These are phyloP conservation scores for Cheumatopsyche charites DNA, from an alignment of 1,140 invertebrate species.

Conservation along the genomic window DNA sequence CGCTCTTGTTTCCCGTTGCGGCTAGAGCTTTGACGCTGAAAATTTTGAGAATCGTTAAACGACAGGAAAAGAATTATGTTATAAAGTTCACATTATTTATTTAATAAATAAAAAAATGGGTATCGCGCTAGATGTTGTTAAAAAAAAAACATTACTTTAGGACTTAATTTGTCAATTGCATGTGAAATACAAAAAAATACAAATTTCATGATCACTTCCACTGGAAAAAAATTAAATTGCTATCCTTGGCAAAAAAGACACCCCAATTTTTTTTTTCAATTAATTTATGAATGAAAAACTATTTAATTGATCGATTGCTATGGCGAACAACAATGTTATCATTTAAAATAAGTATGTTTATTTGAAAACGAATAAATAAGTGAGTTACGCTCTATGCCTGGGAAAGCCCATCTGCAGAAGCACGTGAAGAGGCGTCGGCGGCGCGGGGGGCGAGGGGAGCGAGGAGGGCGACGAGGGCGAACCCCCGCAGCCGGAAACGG, in stretches of 20 bases:
- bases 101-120: neutral
- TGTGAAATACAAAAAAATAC: too few species aligned
- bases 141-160: neutral
- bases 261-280: too few species aligned
- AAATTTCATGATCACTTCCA: too few species aligned
- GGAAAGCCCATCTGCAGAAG: conserved; percentile 87
- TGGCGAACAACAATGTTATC: too few species aligned
- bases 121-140: neutral
- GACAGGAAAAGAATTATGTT: too few species aligned
- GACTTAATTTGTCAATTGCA: neutral
- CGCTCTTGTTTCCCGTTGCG: conserved; percentile 84
- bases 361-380: too few species aligned
- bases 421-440: conserved; percentile 71
- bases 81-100: neutral
- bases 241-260: too few species aligned
- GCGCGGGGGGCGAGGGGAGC: neutral
- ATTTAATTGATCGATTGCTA: too few species aligned
- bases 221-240: too few species aligned
- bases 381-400: conserved; percentile 84
- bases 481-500: neutral
- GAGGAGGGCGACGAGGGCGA: neutral
- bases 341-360: too few species aligned
- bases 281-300: too few species aligned
- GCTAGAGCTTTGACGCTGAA: conserved; percentile 85
- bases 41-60: conserved; percentile 36